These are phyloP conservation scores for Zoanthus solanderi DNA, from an alignment of 92 coral and sea anemone genomes.

Conservation along the genomic window DNA sequence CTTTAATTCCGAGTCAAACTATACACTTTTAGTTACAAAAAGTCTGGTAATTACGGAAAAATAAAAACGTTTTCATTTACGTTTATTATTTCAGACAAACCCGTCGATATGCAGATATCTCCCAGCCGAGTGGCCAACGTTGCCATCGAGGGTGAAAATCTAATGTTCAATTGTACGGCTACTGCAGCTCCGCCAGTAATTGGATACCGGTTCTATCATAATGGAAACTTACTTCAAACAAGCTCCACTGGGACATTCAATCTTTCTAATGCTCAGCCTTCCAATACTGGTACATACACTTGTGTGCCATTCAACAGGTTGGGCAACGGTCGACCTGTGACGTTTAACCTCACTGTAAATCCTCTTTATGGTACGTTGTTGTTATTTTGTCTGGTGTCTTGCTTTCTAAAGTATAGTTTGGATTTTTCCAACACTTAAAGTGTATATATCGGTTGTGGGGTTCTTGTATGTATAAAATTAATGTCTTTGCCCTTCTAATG, in stretches of 20 bases:
- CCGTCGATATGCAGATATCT: constrained; percentile 24
- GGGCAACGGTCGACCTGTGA: constrained; percentile 50
- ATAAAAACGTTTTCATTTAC: neutral
- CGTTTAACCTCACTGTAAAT: constrained; percentile 55
- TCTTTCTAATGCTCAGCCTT: constrained; percentile 39
- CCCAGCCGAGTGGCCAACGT: constrained; percentile 28
- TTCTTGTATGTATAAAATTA: too few species aligned
- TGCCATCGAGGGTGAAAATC: constrained; percentile 24
- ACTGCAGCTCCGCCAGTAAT: constrained; percentile 54
- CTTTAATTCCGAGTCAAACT: too few species aligned
- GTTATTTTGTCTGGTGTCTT: neutral
- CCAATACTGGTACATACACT: constrained; percentile 43
- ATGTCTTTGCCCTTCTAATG: too few species aligned
- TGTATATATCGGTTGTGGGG: too few species aligned
- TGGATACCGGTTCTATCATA: constrained; percentile 35
- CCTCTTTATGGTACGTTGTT: constrained; percentile 20
- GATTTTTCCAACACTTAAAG: too few species aligned
- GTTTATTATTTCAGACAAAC: constrained; percentile 48
- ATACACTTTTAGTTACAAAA: neutral
- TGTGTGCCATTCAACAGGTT: constrained; percentile 59
- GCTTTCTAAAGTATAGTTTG: too few species aligned
- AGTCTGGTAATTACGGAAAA: neutral
- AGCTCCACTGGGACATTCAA: constrained; percentile 39
- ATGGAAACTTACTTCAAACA: constrained; percentile 31
- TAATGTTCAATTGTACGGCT: constrained; percentile 46